Conservation (phyloP, 1,140 invertebrate species). For the Aphaenogaster rudis region DNA sequence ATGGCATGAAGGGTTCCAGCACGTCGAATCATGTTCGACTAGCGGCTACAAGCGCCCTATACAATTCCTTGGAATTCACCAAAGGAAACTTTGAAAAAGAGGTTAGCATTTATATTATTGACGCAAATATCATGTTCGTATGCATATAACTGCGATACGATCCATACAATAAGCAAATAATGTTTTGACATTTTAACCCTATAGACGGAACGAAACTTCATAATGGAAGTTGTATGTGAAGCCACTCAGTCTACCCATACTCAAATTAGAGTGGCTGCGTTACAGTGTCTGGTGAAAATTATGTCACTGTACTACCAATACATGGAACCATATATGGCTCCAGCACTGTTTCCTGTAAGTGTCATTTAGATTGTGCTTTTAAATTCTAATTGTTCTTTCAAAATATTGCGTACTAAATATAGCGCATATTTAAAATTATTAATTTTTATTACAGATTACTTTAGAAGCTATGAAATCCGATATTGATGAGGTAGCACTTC, state of each 20-base stretch:
- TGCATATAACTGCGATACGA: background rate
- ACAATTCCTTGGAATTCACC: slow-evolving; percentile 99
- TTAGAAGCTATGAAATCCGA: slow-evolving; percentile 99
- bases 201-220: slow-evolving; percentile 97
- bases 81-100: slow-evolving; percentile 99
- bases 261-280: slow-evolving; percentile 96
- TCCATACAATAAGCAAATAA: background rate
- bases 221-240: slow-evolving; percentile 99
- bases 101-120: slow-evolving; percentile 83
- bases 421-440: background rate
- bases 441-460: slow-evolving; percentile 91
- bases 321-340: slow-evolving; percentile 99
- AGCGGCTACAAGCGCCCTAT: slow-evolving; percentile 98
- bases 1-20: slow-evolving; percentile 96
- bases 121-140: background rate
- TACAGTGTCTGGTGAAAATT: slow-evolving; percentile 99
- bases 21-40: slow-evolving; percentile 94
- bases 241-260: slow-evolving; percentile 95
- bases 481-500: slow-evolving; percentile 97
- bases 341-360: slow-evolving; percentile 97
- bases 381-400: background rate
- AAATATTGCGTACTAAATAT: slow-evolving; percentile 11
- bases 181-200: background rate
- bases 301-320: slow-evolving; percentile 99
- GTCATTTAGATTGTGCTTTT: slow-evolving; percentile 11